Evolutionary conservation across 1,140 invertebrate species (phyloP).

Genomic region (Macrotrachela quadricornifera): DNA sequence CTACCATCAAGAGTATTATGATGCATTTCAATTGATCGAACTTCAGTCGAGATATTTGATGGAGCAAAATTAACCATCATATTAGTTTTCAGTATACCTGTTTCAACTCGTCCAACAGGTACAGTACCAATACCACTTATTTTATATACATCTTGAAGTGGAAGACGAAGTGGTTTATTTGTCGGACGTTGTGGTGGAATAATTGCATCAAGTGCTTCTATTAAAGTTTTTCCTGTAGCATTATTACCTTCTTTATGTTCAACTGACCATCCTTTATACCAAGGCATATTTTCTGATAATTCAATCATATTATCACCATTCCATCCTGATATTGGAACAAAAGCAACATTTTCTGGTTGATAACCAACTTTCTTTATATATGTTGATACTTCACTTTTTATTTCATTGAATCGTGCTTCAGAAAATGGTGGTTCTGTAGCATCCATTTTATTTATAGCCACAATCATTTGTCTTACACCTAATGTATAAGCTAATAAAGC

Average conservation of each 20-base stretch:
- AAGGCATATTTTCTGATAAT: conserved; percentile 64
- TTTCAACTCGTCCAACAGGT: conserved; percentile 92
- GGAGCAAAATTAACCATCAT: conserved; percentile 92
- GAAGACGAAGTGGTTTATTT: conserved; percentile 81
- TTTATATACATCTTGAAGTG: conserved; percentile 96
- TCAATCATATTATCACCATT: conserved; percentile 96
- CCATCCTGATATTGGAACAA: conserved; percentile 97
- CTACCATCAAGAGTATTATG: conserved; percentile 78
- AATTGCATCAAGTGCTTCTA: conserved; percentile 83
- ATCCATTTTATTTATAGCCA: conserved; percentile 99
- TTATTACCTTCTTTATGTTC: conserved; percentile 55
- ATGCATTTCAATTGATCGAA: conserved; percentile 99
- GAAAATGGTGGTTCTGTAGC: conserved; percentile 95
- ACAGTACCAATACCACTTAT: conserved; percentile 97
- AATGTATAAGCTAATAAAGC: conserved; percentile 98
- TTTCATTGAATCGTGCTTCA: conserved; percentile 49
- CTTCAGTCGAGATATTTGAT: conserved; percentile 71
- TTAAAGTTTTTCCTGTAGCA: conserved; percentile 61
- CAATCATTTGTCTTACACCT: conserved; percentile 92
- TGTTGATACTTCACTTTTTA: conserved; percentile 77
- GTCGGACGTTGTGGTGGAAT: conserved; percentile 73
- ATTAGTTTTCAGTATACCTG: conserved; percentile 84
- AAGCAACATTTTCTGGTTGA: conserved; percentile 79
- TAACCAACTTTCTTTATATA: conserved; percentile 83
- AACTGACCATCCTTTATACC: conserved; percentile 78